These are phyloP conservation scores for Montipora efflorescens DNA, from an alignment of 64 coral and sea anemone species.

Conservation along the genomic window DNA sequence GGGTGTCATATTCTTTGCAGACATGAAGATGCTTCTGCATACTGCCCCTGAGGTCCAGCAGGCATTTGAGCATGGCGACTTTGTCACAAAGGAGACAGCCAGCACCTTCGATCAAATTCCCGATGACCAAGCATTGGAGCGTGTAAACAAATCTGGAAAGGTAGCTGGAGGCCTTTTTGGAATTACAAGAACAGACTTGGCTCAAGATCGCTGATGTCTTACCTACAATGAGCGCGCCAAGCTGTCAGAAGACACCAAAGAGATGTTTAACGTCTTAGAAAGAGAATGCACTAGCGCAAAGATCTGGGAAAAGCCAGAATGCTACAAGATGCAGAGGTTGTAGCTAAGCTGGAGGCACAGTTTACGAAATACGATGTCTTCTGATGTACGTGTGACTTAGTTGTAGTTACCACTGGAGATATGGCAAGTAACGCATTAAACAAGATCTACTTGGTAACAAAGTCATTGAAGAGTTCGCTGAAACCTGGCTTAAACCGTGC, in stretches of 20 bases:
- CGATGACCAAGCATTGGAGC: constrained; percentile 78
- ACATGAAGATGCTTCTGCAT: constrained; percentile 57
- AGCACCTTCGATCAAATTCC: constrained; percentile 77
- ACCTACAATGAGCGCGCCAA: constrained; percentile 72
- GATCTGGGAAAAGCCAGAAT: constrained; percentile 44
- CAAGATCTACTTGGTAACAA: constrained; percentile 46
- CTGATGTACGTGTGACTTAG: constrained; percentile 27
- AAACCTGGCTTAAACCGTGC: constrained; percentile 1
- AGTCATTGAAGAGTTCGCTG: constrained; percentile 42
- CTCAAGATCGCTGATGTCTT: constrained; percentile 70
- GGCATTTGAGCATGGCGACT: constrained; percentile 65
- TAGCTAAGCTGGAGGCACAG: constrained; percentile 22
- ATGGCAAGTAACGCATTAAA: constrained; percentile 25
- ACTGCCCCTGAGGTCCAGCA: constrained; percentile 52
- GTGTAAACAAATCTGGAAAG: constrained; percentile 75
- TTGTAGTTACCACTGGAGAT: constrained; percentile 27
- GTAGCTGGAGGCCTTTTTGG: constrained; percentile 71
- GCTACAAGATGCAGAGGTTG: constrained; percentile 50
- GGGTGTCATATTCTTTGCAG: constrained; percentile 64
- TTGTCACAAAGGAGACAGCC: constrained; percentile 76
- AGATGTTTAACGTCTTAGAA: constrained; percentile 61
- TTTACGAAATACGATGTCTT: neutral
- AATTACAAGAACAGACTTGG: constrained; percentile 65
- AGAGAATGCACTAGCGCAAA: constrained; percentile 38
- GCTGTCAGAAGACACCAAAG: constrained; percentile 75